Evolutionary conservation across 2,113 vertebrate species (phyloP).

Genomic region (Kryptolebias marmoratus): DNA sequence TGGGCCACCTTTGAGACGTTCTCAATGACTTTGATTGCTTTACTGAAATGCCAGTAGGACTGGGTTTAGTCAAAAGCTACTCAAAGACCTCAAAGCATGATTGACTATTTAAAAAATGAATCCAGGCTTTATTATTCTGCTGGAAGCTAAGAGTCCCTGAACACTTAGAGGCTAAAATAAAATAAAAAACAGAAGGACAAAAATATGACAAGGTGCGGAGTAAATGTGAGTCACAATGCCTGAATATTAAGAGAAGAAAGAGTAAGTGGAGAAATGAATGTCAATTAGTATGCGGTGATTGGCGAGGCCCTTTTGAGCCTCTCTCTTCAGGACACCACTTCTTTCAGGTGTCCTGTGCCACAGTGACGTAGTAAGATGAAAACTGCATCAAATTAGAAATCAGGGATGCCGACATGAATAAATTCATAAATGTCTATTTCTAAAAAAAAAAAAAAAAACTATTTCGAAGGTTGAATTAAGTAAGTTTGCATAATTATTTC

Average conservation of each 20-base stretch:
- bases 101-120: constrained; percentile 25
- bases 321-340: constrained; percentile 27
- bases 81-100: constrained; percentile 18
- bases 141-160: neutral
- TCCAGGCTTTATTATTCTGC: neutral
- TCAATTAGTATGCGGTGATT: constrained; percentile 44
- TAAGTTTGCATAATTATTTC: constrained; percentile 10
- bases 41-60: neutral
- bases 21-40: constrained; percentile 13
- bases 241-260: neutral
- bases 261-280: neutral
- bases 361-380: constrained; percentile 27
- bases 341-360: constrained; percentile 41
- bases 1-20: neutral
- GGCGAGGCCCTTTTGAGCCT: constrained; percentile 21
- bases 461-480: constrained; percentile 3
- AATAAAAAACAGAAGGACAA: neutral
- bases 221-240: neutral
- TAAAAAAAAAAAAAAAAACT: constrained; percentile 13
- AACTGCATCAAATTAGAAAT: constrained; percentile 39
- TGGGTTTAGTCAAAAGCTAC: constrained; percentile 18
- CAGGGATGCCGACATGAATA: constrained; percentile 13
- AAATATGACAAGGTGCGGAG: neutral
- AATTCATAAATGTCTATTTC: neutral
- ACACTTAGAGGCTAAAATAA: neutral